Conservation (phyloP, 2,888 invertebrate genomes). For the Aspidiotus rigidus region DNA sequence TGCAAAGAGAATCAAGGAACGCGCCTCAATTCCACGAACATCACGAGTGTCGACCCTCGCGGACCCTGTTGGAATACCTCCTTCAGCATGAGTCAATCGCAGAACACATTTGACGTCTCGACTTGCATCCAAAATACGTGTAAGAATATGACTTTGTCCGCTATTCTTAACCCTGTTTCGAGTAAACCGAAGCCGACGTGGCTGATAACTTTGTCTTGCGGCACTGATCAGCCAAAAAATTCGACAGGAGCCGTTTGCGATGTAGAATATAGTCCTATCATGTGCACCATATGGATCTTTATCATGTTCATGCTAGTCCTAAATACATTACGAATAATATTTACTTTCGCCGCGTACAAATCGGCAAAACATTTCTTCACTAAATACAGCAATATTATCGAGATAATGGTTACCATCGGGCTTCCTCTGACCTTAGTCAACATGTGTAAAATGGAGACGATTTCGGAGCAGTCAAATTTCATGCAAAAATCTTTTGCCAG, state of each 20-base stretch:
- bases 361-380: slow-evolving; percentile 69
- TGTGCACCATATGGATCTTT: too few relatives aligned
- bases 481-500: slow-evolving; percentile 83
- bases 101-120: background rate
- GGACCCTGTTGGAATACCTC: background rate
- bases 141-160: too few relatives aligned
- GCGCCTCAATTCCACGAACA: background rate
- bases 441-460: slow-evolving; percentile 42
- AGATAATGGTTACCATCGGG: slow-evolving; percentile 76
- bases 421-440: slow-evolving; percentile 68
- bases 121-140: background rate
- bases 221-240: background rate
- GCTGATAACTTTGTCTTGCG: background rate
- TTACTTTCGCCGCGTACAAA: slow-evolving; percentile 71
- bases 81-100: background rate
- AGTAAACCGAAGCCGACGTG: background rate
- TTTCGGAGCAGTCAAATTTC: slow-evolving; percentile 63
- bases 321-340: slow-evolving; percentile 50
- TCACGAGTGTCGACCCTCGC: background rate
- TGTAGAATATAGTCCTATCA: too few relatives aligned
- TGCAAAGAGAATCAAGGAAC: too few relatives aligned
- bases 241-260: too few relatives aligned
- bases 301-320: slow-evolving; percentile 42
- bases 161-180: too few relatives aligned
- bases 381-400: slow-evolving; percentile 74